Percentiles rank a stretch among this genome's conserved stretches.
These are phyloP conservation scores for Spilosoma lubricipeda DNA, from an alignment of 2,888 invertebrate species.

Conservation along the genomic window DNA sequence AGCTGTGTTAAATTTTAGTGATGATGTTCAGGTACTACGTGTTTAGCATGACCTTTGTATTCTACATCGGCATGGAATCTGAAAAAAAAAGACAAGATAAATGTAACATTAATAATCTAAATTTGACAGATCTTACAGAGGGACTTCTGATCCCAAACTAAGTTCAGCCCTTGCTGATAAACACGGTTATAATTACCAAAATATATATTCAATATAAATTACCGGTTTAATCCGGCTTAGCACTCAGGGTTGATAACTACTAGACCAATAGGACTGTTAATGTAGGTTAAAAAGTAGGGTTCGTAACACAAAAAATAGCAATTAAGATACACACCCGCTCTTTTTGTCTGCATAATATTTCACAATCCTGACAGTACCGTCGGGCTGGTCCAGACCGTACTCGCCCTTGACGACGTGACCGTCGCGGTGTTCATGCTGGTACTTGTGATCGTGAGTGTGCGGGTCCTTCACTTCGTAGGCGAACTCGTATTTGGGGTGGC, in stretches of 20 bases:
- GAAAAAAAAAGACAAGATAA: background rate
- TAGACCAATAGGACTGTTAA: too few species aligned
- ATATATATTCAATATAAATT: too few species aligned
- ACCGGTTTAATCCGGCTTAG: too few species aligned
- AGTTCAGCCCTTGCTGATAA: too few species aligned
- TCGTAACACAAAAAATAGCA: background rate
- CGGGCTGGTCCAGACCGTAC: slow-evolving; percentile 40
- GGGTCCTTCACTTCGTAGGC: slow-evolving; percentile 79
- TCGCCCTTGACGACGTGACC: slow-evolving; percentile 48
- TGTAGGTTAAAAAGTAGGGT: background rate
- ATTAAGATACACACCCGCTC: slow-evolving; percentile 32
- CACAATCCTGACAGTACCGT: slow-evolving; percentile 44
- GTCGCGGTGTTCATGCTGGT: slow-evolving; percentile 72
- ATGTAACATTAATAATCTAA: background rate
- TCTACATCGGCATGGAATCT: slow-evolving; percentile 59
- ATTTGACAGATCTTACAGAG: too few species aligned
- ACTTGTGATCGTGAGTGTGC: slow-evolving; percentile 80
- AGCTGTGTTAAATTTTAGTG: slow-evolving; percentile 20
- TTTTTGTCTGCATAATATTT: slow-evolving; percentile 47
- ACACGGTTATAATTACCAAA: too few species aligned
- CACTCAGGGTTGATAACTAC: too few species aligned
- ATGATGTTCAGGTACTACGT: slow-evolving; percentile 22
- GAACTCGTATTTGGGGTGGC: slow-evolving; percentile 67
- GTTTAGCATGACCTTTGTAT: slow-evolving; percentile 26
- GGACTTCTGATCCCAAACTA: too few species aligned